phyloP scores from a whole-genome alignment of 2,888 invertebrate species.

The Machimus atricapillus region DNA sequence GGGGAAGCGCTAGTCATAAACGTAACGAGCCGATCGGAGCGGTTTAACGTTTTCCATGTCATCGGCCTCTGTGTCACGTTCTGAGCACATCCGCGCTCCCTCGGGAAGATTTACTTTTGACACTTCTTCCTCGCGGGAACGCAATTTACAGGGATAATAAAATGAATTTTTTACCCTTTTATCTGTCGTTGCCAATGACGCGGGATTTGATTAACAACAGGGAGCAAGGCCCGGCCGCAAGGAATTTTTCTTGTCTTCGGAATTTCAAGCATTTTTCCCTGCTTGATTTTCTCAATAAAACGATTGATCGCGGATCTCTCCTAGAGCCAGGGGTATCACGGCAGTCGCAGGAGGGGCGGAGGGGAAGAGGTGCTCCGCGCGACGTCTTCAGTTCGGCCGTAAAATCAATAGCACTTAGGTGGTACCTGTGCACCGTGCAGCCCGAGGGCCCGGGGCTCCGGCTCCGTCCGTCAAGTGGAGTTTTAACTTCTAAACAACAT shows the following conservation, averaged over 20 bases:
- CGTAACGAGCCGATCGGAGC: constrained; percentile 12
- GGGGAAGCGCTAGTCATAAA: constrained; percentile 3
- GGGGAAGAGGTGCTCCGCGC: neutral
- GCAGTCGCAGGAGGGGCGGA: neutral
- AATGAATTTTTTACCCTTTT: constrained; percentile 31
- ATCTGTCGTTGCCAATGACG: constrained; percentile 25
- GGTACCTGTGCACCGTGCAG: neutral
- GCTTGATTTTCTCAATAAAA: constrained; percentile 33
- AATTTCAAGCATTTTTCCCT: constrained; percentile 23
- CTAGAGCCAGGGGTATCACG: neutral
- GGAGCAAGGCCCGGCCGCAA: neutral
- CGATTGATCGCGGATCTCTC: neutral
- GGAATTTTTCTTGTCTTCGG: constrained; percentile 23
- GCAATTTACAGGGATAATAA: constrained; percentile 31
- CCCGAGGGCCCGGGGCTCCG: neutral
- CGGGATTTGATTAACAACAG: constrained; percentile 30
- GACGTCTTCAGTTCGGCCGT: neutral
- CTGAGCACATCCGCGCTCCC: neutral
- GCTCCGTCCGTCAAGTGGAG: neutral
- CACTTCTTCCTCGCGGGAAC: constrained; percentile 4
- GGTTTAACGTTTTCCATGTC: constrained; percentile 3
- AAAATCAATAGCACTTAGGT: constrained; percentile 29
- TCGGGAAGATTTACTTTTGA: constrained; percentile 3
- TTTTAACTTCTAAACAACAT: constrained; percentile 24
- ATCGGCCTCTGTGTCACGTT: neutral